These are phyloP conservation scores for Bombyx mandarina DNA, from an alignment of 1,140 invertebrate species.

Conservation along the genomic window DNA sequence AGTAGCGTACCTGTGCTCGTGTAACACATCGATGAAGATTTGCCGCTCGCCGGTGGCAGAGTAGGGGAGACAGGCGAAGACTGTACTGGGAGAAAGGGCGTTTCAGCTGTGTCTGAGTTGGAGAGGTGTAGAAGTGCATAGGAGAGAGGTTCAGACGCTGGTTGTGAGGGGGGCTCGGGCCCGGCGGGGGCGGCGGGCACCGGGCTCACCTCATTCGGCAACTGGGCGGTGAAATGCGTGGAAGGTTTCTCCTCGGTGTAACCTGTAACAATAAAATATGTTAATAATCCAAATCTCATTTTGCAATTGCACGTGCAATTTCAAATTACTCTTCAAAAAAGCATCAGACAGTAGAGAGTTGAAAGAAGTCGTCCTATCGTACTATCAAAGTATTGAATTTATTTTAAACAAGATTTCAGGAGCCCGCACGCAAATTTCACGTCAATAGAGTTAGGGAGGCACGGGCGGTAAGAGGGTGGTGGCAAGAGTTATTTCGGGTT, in stretches of 20 bases:
- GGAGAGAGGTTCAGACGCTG: conserved; percentile 69
- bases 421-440: too few species aligned
- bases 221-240: conserved; percentile 75
- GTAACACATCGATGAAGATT: conserved; percentile 84
- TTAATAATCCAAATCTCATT: neutral
- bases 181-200: conserved; percentile 41
- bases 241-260: conserved; percentile 75
- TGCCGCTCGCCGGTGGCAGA: conserved; percentile 72
- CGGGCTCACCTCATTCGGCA: conserved; percentile 72
- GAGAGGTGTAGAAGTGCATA: conserved; percentile 78
- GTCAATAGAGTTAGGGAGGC: too few species aligned
- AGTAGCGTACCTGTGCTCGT: conserved; percentile 85
- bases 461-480: too few species aligned
- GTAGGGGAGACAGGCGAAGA: conserved; percentile 62
- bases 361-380: too few species aligned
- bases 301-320: too few species aligned
- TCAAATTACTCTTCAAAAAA: too few species aligned
- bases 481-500: too few species aligned
- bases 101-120: conserved; percentile 66
- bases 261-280: conserved; percentile 43
- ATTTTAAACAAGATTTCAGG: too few species aligned
- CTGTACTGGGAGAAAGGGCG: conserved; percentile 57
- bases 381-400: too few species aligned
- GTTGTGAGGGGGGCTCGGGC: conserved; percentile 49
- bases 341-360: too few species aligned